phyloP scores from a whole-genome alignment of 1,140 invertebrate species.

The Drosophila nikananu region DNA sequence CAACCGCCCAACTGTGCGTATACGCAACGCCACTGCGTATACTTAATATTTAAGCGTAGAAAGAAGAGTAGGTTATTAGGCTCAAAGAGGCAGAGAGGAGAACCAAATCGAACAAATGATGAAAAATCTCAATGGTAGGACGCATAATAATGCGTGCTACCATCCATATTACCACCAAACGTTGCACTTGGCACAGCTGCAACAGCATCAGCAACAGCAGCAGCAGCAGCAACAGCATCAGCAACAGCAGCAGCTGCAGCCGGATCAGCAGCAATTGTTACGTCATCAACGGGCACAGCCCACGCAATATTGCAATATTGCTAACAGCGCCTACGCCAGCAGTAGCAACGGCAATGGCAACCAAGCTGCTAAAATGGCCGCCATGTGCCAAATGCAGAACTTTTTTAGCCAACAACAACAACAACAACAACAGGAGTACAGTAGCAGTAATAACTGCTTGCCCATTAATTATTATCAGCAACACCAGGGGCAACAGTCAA shows the following conservation, averaged over 20 bases:
- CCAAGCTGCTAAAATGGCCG: constrained; percentile 67
- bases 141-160: constrained; percentile 78
- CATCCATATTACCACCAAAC: constrained; percentile 70
- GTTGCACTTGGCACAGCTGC: constrained; percentile 62
- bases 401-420: constrained; percentile 73
- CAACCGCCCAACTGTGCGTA: constrained; percentile 70
- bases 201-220: constrained; percentile 39
- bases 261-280: constrained; percentile 54
- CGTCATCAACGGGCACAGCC: constrained; percentile 61
- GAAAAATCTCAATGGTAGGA: constrained; percentile 79
- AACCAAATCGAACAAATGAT: constrained; percentile 59
- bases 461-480: constrained; percentile 66
- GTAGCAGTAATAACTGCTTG: constrained; percentile 51
- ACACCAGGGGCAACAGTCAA: constrained; percentile 35
- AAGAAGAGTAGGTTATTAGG: constrained; percentile 9
- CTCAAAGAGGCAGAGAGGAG: constrained; percentile 11
- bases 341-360: constrained; percentile 26
- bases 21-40: constrained; percentile 69
- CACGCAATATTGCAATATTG: constrained; percentile 46
- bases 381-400: constrained; percentile 78
- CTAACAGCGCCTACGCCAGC: constrained; percentile 41
- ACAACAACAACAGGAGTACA: constrained; percentile 50
- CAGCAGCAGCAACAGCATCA: constrained; percentile 47
- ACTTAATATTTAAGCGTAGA: constrained; percentile 70
- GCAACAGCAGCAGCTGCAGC: constrained; percentile 34